Evolutionary conservation across 1,140 invertebrate species (phyloP).

Genomic region (Scaptomyza hsui): DNA sequence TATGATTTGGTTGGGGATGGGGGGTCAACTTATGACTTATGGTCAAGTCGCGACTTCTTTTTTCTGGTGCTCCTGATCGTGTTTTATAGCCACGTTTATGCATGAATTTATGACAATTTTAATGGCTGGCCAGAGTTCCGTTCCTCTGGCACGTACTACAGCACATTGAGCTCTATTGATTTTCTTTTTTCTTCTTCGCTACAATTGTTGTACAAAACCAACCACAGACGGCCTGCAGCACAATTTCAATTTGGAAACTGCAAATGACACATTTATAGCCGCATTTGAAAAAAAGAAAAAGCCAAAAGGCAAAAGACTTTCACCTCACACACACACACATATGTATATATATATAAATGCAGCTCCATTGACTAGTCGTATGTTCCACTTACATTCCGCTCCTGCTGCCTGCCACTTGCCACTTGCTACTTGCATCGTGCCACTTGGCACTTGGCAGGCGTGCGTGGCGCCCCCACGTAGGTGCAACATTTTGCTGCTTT

Average conservation of each 20-base stretch:
- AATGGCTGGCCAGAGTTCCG: constrained; percentile 44
- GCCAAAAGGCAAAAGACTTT: constrained; percentile 10
- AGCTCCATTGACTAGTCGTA: constrained; percentile 9
- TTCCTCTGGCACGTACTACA: background rate
- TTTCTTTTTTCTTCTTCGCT: constrained; percentile 13
- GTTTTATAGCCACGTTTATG: constrained; percentile 23
- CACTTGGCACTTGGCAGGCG: constrained; percentile 15
- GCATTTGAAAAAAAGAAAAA: constrained; percentile 13
- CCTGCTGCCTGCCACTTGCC: background rate
- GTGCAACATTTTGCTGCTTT: constrained; percentile 71
- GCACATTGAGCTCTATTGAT: constrained; percentile 51
- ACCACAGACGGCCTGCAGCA: constrained; percentile 20
- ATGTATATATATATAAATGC: background rate
- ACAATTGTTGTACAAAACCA: background rate
- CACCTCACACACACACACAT: background rate
- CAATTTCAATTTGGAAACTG: constrained; percentile 64
- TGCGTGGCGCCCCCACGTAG: constrained; percentile 40
- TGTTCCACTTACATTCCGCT: background rate
- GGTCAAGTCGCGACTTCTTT: background rate
- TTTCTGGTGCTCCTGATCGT: background rate
- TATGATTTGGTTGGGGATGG: too few species aligned
- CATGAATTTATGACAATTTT: constrained; percentile 45
- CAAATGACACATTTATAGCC: constrained; percentile 57
- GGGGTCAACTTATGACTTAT: background rate
- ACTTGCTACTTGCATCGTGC: constrained; percentile 1